Base-by-base conservation (phyloP, 2,797 vertebrate species). In the Bovichtus variegatus region DNA sequence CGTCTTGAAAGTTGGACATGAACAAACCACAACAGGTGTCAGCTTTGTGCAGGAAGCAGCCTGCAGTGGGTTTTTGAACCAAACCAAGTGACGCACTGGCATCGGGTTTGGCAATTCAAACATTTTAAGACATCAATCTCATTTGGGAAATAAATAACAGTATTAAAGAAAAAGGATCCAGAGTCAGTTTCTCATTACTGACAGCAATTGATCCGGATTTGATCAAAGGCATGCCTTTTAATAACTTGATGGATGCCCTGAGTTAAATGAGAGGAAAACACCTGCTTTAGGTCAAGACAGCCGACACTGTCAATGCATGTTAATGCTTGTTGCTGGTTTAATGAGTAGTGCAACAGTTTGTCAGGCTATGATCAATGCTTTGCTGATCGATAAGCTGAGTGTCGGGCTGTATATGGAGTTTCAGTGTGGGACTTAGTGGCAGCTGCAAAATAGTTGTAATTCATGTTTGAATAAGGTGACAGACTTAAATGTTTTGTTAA, bases 301-400 rank as follows among this genome's bases (percentile, higher is more conserved):
- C 62, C 65, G 53, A 51, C 59, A 76, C 23, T 57, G 18, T 75
- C 46, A 58, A 69, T 58, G 44, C 60, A 72, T 78, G 78, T 69
- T 63, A 54, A 58, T 76, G 58, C 61, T 53, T 38, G 23, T 49
- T 43, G 25, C 57, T 15, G 49, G 62, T 47, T 74, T 74, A 68
- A 63, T 72, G 47, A 63, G 66, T 23, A 38, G 49, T 2, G 31
- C 44, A 71, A 80, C 55, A 71, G 43, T 77, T 80, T 72, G 71
- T 68, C 57, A 60, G 75, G 51, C 44, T 67, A 64, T 78, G 71
- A 81, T 78, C 75, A 69, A 72, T 78, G 51, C 19, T 47, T 36
- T 53, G 44, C 68, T 79, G 71, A 69, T 77, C 70, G 1, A 77
- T 74, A 67, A 21, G 38, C 31, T 23, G 63, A 61, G 54, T 40